These are phyloP conservation scores for Achatina immaculata DNA, from an alignment of 1,140 invertebrate genomes.

Conservation along the genomic window DNA sequence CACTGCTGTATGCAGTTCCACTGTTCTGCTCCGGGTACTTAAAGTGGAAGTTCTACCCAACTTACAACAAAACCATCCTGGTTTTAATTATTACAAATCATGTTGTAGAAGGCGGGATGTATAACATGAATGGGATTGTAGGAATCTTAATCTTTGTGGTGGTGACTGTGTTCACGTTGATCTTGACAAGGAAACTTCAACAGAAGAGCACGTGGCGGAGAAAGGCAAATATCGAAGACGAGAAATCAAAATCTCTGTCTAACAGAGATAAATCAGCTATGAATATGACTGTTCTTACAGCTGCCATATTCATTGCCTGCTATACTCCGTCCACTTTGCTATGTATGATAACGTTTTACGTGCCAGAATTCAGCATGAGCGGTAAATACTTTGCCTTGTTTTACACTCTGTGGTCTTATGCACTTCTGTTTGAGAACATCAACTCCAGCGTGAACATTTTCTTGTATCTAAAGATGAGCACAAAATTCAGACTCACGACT, in stretches of 20 bases:
- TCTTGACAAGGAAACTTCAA: neutral
- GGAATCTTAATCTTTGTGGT: neutral
- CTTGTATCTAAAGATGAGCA: too few relatives aligned
- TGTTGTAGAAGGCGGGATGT: neutral
- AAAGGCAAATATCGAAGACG: neutral
- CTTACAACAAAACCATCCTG: neutral
- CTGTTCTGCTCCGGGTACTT: neutral
- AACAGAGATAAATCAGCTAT: neutral
- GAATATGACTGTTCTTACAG: neutral
- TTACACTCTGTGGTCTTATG: neutral
- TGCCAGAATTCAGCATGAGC: neutral
- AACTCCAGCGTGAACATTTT: too few relatives aligned
- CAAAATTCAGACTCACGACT: too few relatives aligned
- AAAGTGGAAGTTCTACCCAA: slow-evolving; percentile 12
- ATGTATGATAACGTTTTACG: neutral
- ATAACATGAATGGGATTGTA: neutral
- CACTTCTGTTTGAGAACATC: neutral
- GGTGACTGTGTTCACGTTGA: neutral
- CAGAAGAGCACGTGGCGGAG: neutral
- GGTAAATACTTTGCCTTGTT: neutral
- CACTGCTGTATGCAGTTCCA: neutral
- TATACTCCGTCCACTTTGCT: neutral
- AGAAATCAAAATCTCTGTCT: neutral
- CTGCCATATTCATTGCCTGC: neutral
- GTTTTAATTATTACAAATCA: neutral